Conservation (phyloP, 1,140 invertebrate genomes). For the Macrosteles quadrilineatus region DNA sequence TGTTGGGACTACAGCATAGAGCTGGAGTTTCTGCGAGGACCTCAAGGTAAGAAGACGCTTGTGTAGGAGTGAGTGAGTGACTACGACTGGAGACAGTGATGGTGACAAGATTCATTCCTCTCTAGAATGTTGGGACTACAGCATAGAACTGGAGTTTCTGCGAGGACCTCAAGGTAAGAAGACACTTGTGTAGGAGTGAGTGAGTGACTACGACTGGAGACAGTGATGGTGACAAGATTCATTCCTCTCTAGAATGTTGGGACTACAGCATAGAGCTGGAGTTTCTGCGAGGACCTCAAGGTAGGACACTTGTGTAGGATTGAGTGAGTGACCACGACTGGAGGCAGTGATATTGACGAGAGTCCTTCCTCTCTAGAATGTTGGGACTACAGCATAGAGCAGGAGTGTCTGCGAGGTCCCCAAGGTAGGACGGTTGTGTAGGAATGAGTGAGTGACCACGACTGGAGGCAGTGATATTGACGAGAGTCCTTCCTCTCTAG, state of each 20-base stretch:
- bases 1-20: too few relatives aligned
- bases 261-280: slow-evolving; percentile 79
- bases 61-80: neutral
- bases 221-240: slow-evolving; percentile 29
- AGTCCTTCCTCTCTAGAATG: slow-evolving; percentile 68
- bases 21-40: too few relatives aligned
- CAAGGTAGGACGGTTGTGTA: too few relatives aligned
- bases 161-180: slow-evolving; percentile 69
- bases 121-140: slow-evolving; percentile 79
- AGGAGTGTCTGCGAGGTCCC: slow-evolving; percentile 72
- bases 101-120: slow-evolving; percentile 56
- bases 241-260: slow-evolving; percentile 76
- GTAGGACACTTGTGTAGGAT: too few relatives aligned
- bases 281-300: slow-evolving; percentile 71
- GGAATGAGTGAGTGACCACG: too few relatives aligned
- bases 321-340: too few relatives aligned
- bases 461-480: slow-evolving; percentile 4
- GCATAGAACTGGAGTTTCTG: slow-evolving; percentile 74
- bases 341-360: slow-evolving; percentile 4
- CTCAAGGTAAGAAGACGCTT: too few relatives aligned
- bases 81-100: too few relatives aligned
- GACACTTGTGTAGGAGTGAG: too few relatives aligned
- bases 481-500: slow-evolving; percentile 62
- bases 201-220: too few relatives aligned
- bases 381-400: slow-evolving; percentile 79